phyloP scores from a whole-genome alignment of 2,888 invertebrate genomes.

The Erebia ligea region DNA sequence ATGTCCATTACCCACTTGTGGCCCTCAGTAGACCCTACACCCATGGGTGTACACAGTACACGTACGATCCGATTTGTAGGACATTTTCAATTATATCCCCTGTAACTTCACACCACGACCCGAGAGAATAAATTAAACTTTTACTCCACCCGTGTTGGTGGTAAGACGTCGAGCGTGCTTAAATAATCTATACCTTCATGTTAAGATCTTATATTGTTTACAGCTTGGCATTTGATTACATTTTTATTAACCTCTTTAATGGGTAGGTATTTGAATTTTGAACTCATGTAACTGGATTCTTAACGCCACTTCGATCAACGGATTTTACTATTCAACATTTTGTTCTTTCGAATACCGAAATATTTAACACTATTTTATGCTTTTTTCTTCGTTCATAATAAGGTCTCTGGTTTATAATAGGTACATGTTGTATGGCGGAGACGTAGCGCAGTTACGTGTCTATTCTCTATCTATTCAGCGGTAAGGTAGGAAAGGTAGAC shows the following conservation, averaged over 20 bases:
- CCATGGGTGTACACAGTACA: constrained; percentile 34
- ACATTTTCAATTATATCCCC: constrained; percentile 41
- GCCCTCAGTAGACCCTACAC: constrained; percentile 19
- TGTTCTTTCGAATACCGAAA: neutral
- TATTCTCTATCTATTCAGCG: too few species aligned
- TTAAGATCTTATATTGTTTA: constrained; percentile 29
- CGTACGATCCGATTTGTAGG: constrained; percentile 39
- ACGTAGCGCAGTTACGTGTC: too few species aligned
- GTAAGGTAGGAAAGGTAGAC: too few species aligned
- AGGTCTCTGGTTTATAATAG: neutral
- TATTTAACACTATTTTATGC: neutral
- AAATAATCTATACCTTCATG: constrained; percentile 26
- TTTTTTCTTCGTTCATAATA: neutral
- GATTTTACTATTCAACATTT: constrained; percentile 1
- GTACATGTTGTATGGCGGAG: too few species aligned
- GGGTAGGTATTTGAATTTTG: neutral
- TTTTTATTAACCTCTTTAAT: constrained; percentile 24
- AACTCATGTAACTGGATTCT: constrained; percentile 20
- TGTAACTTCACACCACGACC: constrained; percentile 45
- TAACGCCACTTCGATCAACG: neutral
- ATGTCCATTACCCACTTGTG: constrained; percentile 26
- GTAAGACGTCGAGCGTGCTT: constrained; percentile 27
- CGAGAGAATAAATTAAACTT: constrained; percentile 45
- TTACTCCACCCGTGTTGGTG: constrained; percentile 37
- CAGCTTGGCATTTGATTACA: constrained; percentile 25